Evolutionary conservation across 1,140 invertebrate genomes (phyloP).

Genomic region (Sipha flava): DNA sequence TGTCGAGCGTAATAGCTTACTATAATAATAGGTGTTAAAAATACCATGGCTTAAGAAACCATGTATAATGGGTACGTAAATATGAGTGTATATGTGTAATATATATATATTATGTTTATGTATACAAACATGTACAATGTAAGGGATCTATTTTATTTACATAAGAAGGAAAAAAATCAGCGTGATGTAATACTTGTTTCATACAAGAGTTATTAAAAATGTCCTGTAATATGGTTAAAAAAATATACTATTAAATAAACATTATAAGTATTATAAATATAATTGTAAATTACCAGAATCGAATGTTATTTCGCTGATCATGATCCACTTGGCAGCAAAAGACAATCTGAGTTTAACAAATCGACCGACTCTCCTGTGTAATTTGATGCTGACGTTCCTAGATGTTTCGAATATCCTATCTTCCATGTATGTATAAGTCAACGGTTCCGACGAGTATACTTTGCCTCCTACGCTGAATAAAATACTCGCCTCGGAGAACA

Average conservation of each 20-base stretch:
- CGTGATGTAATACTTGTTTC: no score
- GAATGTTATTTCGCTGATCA: conserved; percentile 79
- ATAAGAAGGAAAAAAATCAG: no score
- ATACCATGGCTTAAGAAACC: not conserved
- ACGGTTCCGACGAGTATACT: conserved; percentile 64
- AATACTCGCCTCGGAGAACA: conserved; percentile 68
- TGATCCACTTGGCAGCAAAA: conserved; percentile 78
- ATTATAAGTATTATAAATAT: not conserved
- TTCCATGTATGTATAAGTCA: conserved; percentile 62
- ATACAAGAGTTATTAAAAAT: no score
- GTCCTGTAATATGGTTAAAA: not conserved
- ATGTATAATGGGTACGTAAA: no score
- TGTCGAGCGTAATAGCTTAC: not conserved
- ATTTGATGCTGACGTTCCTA: conserved; percentile 71
- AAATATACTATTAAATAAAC: not conserved
- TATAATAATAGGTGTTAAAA: not conserved
- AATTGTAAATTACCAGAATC: conserved; percentile 55
- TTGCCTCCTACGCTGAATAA: conserved; percentile 75
- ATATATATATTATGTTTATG: no score
- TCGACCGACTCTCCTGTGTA: conserved; percentile 71
- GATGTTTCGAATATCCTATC: conserved; percentile 75
- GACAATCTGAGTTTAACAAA: conserved; percentile 71
- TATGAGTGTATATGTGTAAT: no score
- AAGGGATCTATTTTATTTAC: not conserved
- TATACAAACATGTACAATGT: not conserved